phyloP scores from a whole-genome alignment of 2,113 vertebrate species.

The Charina bottae region DNA sequence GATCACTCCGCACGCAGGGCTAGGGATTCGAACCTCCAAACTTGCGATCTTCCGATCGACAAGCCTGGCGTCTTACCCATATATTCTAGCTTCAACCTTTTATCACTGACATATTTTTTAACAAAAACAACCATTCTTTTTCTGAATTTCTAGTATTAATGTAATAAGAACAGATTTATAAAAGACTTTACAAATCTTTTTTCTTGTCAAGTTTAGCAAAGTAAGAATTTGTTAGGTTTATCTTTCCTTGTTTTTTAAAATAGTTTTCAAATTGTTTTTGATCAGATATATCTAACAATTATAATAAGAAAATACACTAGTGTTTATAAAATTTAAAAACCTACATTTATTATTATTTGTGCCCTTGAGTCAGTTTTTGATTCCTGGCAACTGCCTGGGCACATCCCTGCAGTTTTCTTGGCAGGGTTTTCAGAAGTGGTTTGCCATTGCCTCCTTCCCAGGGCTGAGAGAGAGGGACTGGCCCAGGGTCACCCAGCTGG shows the following conservation, averaged over 20 bases:
- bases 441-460: not conserved
- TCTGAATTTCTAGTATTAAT: not conserved
- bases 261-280: not conserved
- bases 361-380: too few species aligned
- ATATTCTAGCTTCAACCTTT: not conserved
- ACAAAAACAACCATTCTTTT: not conserved
- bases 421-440: not conserved
- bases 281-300: not conserved
- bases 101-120: constrained; percentile 4
- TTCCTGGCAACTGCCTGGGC: not conserved
- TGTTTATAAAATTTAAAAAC: not conserved
- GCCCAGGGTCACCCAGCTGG: not conserved
- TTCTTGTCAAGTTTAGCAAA: not conserved
- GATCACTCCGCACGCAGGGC: too few species aligned
- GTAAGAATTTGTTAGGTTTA: not conserved
- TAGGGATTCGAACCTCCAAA: too few species aligned
- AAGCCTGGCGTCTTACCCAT: too few species aligned
- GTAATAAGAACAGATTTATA: not conserved
- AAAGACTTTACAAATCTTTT: not conserved
- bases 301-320: not conserved
- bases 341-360: not conserved
- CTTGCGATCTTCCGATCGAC: too few species aligned
- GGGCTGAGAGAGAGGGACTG: too few species aligned
- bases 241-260: too few species aligned
- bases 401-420: not conserved